Conservation (phyloP, 2,113 vertebrate genomes). For the Ictidomys tridecemlineatus region DNA sequence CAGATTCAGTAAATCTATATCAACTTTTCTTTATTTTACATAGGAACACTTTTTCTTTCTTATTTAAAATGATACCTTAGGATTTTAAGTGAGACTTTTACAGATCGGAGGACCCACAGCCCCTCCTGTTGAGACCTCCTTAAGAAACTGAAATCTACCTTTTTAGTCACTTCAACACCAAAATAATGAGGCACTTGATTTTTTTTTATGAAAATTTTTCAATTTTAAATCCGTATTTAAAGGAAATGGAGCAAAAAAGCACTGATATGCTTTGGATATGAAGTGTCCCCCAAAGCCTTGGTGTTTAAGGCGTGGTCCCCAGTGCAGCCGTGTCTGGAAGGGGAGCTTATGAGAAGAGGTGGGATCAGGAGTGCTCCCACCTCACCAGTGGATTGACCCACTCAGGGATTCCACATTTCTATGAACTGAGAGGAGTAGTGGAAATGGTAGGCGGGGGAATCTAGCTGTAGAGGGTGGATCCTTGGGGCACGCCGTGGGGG, state of each 20-base stretch:
- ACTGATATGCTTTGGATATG: background rate
- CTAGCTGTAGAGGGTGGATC: background rate
- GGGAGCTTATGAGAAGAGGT: no score
- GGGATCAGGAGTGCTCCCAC: no score
- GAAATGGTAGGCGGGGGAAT: background rate
- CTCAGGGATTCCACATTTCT: no score
- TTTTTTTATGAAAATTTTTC: background rate
- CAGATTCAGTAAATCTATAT: background rate
- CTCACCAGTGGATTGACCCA: background rate
- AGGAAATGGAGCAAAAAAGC: background rate
- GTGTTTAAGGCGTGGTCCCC: background rate
- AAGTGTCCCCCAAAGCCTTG: background rate
- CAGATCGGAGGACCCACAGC: background rate
- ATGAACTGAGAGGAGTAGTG: background rate
- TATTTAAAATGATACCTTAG: background rate
- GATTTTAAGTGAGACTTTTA: conserved; percentile 49
- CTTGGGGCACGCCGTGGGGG: background rate
- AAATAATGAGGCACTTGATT: background rate
- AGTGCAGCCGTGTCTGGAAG: no score
- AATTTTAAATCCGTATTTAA: background rate
- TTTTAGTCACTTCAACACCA: background rate
- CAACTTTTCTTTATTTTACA: conserved; percentile 1
- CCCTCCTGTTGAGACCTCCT: background rate
- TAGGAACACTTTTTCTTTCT: conserved; percentile 30
- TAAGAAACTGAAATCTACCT: background rate